Evolutionary conservation across 1,140 invertebrate genomes (phyloP), one percentile per base, ranked within the genome.

Genomic region (Rhopalosiphum maidis): DNA sequence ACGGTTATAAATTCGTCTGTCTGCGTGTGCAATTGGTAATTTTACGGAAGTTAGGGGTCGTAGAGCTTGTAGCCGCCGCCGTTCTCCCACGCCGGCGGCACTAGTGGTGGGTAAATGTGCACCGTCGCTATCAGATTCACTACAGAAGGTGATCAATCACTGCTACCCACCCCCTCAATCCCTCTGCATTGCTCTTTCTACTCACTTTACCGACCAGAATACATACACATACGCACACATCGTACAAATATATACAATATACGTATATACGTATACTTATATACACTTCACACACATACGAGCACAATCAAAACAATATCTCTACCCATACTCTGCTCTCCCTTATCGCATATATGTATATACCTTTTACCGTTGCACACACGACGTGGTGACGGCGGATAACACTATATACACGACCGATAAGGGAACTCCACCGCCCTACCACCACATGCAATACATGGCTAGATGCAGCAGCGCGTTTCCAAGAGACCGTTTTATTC

Each of bases 81-180:
- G 46, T 51, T 82, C n/a, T 5, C 77, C 46, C 35, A 82, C 18
- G 91, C 68, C 48, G 77, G 41, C 46, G 68, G 68, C 82, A 77
- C 60, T 77, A n/a, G 60, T 77, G 68, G 48, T n/a, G 91, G 91
- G 77, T 54, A 93, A 54, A 85, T 51, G 83, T 46, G 85, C 51
- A 41, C 51, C 51, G 86, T 88, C 21, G 83, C 83, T 90, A 90
- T 90, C 89, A 90, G 89, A 90, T 90, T 90, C 89, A 90, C 89
- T 90, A 90, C 54, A 90, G 89, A 68, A 90, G 77, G 83, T 93
- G 91, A 93, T 82, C 91, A 93, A 82, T 93, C 91, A 83, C 91
- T 51, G 91, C 77, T 86, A 48, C 77, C 68, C 43, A 82, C 91
- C 77, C 91, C 91, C 37, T 55, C 91, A n/a, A 82, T 93, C 91